phyloP scores from a whole-genome alignment of 2,888 invertebrate species.

The Cerastoderma edule region DNA sequence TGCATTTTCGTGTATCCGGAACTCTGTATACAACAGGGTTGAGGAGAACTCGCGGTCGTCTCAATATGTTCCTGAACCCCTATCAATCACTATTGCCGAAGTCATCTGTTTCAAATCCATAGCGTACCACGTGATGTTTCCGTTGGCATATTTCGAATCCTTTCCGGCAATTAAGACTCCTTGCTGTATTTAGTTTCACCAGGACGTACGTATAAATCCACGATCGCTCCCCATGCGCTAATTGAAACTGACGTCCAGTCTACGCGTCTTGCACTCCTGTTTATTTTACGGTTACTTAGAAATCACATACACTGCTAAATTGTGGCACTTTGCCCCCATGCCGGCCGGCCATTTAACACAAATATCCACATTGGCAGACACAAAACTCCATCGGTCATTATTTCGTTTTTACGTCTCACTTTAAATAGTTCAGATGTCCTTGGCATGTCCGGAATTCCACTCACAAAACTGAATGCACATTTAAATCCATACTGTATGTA shows the following conservation, averaged over 20 bases:
- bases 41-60: too few species aligned
- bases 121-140: too few species aligned
- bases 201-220: conserved; percentile 17
- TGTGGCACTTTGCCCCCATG: conserved; percentile 25
- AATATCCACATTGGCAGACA: conserved; percentile 14
- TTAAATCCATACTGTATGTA: conserved; percentile 16
- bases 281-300: conserved; percentile 28
- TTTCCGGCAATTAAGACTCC: conserved; percentile 16
- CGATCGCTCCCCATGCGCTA: background rate
- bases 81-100: too few species aligned
- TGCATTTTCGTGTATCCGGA: too few species aligned
- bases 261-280: conserved; percentile 27
- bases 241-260: conserved; percentile 26
- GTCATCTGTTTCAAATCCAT: too few species aligned
- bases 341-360: background rate
- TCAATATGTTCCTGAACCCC: too few species aligned
- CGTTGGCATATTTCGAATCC: conserved; percentile 13
- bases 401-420: conserved; percentile 6
- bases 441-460: conserved; percentile 2
- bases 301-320: conserved; percentile 15
- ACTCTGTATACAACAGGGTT: too few species aligned
- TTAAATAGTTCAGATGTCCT: background rate
- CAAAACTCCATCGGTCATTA: conserved; percentile 12
- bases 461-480: conserved; percentile 15
- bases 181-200: conserved; percentile 21